Evolutionary conservation across 2,888 invertebrate genomes (phyloP), one percentile per base, ranked within the genome.

Genomic region (Petrophora chlorosata): DNA sequence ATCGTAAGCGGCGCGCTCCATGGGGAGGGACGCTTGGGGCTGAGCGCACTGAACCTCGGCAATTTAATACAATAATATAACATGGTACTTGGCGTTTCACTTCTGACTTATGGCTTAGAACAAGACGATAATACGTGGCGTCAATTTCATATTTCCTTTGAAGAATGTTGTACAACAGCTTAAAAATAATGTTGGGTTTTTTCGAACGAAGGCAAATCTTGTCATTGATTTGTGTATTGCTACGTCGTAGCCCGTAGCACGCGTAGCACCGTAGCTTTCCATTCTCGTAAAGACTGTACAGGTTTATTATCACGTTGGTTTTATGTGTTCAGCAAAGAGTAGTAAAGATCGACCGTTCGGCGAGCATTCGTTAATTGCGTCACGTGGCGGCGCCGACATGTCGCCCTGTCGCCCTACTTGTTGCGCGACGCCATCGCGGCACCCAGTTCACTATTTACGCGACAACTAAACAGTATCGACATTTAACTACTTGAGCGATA

Each of bases 391-490:
- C 54, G 78, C 78, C 80, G 50, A 62, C 53, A 78, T 80, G 83
- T 82, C 86, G 74, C 70, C 74, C 67, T 63, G 85, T 71, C 87
- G 86, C 80, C 80, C 74, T 82, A 85, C 86, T 85, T 86, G 86
- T 85, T 85, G 83, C 82, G 52, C 63, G 59, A 56, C 67, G 58
- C 62, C 64, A 50, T 45, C 55, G 61, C 61, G 52, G 53, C 68
- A 60, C 64, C 59, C 67, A 62, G 61, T 53, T 65, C 69, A 70
- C 69, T 76, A 81, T 76, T 77, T 78, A 79, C 71, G 70, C 63
- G 59, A 59, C 61, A 71, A 73, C 73, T 71, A 74, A 71, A 76
- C 68, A 72, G 68, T 78, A 77, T 76, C 65, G 70, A 76, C 71
- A 71, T 54, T 57, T 50, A 45, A 51, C 36, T 39, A 46, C 60